Evolutionary conservation across 2,797 vertebrate species (phyloP).

Genomic region (Pseudotriccus pelzelni): DNA sequence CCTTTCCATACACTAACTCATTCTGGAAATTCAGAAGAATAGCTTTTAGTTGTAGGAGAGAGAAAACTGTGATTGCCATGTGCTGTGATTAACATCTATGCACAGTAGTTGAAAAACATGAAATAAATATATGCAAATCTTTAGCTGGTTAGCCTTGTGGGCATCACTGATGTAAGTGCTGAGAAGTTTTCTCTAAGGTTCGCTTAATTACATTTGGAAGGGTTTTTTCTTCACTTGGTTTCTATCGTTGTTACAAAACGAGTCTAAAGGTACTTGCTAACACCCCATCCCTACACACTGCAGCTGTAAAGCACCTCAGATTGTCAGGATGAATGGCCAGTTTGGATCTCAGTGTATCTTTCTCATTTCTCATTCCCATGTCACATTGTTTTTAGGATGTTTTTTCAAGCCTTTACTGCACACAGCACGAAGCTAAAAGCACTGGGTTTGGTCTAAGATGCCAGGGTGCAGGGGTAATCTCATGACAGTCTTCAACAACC

Average conservation of each 20-base stretch:
- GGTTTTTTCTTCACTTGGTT: neutral
- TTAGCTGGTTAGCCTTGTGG: neutral
- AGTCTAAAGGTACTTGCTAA: neutral
- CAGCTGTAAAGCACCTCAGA: neutral
- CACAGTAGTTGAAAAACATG: neutral
- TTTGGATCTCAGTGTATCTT: neutral
- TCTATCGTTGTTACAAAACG: neutral
- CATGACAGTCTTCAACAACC: neutral
- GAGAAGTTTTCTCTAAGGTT: neutral
- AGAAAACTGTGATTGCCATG: neutral
- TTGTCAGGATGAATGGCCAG: rapidly evolving
- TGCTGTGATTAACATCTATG: neutral
- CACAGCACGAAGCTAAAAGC: neutral
- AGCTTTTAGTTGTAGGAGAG: neutral
- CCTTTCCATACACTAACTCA: neutral
- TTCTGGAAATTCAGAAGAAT: neutral
- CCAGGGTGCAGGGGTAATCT: neutral
- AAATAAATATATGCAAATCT: neutral
- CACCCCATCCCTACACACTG: neutral
- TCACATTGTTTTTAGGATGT: neutral
- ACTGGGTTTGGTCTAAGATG: neutral
- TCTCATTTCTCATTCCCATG: neutral
- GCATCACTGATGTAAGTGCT: neutral
- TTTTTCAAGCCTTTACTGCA: neutral
- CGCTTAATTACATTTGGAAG: neutral